These are phyloP conservation scores for Acanthoscelides obtectus DNA, from an alignment of 2,888 invertebrate genomes.

Conservation along the genomic window DNA sequence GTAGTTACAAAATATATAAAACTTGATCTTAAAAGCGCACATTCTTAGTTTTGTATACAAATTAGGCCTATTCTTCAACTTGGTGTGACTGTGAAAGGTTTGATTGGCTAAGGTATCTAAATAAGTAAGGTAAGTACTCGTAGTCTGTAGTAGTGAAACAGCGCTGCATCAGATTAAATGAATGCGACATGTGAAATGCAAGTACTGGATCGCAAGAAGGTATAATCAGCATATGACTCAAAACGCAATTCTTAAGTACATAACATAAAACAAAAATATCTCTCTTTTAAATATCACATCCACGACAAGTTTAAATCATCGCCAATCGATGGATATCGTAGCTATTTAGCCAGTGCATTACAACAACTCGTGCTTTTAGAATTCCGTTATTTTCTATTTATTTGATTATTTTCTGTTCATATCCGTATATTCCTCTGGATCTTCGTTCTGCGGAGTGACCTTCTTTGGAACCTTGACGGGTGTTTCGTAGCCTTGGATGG, in stretches of 20 bases:
- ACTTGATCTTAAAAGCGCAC: neutral
- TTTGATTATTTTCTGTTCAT: constrained; percentile 30
- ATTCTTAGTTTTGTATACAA: neutral
- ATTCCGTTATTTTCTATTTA: neutral
- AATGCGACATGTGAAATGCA: no score
- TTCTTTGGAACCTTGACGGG: constrained; percentile 39
- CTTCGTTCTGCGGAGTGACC: constrained; percentile 39
- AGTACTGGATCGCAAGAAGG: no score
- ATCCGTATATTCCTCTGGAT: constrained; percentile 44
- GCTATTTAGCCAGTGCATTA: neutral
- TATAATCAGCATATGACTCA: no score
- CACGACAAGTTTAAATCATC: neutral
- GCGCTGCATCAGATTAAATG: no score
- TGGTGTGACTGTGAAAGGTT: neutral
- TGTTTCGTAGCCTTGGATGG: constrained; percentile 40
- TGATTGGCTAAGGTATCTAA: neutral
- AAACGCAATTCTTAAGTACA: no score
- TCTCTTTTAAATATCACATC: neutral
- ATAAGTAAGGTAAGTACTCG: no score
- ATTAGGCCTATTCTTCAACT: neutral
- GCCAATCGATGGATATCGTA: neutral
- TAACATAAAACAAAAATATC: no score
- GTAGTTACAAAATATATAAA: neutral
- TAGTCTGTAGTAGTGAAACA: no score
- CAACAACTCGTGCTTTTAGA: neutral